Percentiles rank a stretch among this genome's conserved stretches.
phyloP scores from a whole-genome alignment of 2,113 vertebrate species.

The Corythaeola cristata region DNA sequence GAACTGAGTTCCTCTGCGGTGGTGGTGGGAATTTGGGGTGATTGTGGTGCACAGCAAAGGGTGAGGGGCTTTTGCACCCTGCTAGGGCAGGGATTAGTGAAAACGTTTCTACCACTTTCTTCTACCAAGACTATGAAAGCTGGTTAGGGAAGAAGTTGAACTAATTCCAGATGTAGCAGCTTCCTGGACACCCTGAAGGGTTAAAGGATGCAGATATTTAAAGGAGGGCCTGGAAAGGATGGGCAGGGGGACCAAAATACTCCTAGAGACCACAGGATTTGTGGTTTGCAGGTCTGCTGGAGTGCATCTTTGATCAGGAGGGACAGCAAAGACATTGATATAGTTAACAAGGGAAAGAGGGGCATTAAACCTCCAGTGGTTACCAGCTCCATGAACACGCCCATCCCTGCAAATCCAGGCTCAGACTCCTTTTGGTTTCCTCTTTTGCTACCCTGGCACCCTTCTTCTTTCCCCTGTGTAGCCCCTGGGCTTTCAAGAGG shows the following conservation, averaged over 20 bases:
- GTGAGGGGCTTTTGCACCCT: neutral
- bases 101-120: neutral
- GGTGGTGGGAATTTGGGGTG: neutral
- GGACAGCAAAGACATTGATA: no score
- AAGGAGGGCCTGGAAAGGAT: neutral
- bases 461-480: neutral
- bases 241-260: neutral
- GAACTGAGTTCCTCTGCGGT: fast-evolving
- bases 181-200: neutral
- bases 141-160: neutral
- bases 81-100: neutral
- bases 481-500: neutral
- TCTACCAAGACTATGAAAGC: neutral
- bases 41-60: neutral
- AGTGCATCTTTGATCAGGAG: neutral
- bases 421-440: neutral
- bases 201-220: neutral
- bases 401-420: neutral
- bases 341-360: neutral
- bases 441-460: neutral
- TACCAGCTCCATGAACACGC: neutral
- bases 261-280: fast-evolving
- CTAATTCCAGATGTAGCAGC: neutral
- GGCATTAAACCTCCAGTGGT: neutral
- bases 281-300: neutral